Base-by-base conservation (phyloP, 2,113 vertebrate genomes). In the Coregonus clupeaformis region DNA sequence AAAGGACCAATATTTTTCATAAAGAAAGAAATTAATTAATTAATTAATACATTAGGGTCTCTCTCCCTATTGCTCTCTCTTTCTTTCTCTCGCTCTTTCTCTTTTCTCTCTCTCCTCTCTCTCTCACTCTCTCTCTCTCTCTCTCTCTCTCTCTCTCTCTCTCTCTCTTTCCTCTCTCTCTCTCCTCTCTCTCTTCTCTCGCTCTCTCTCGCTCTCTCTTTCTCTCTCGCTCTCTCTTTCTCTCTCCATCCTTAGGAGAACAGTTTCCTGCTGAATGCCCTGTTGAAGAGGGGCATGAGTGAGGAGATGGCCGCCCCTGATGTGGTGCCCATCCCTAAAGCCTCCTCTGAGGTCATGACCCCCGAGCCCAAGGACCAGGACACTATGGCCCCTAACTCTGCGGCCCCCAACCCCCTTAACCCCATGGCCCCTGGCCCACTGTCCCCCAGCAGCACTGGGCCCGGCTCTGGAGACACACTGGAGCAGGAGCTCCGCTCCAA, bases 401-500 rank as follows among this genome's bases (percentile, higher is more conserved):
- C 32, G 0, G 71, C 69, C 7, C 76, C 72, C 11, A 79, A 76
- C 77, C 77, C 83, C 22, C 68, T 71, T 29, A 75, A 30, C 45
- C 45, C 22, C 32, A 11, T 49, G 9, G 14, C 92, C 25, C 90
- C 80, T 0, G 18, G 86, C 81, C 59, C 29, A 84, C 84, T 3
- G 65, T 24, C 73, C 63, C 85, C 30, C 45, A 82, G 49, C 30
- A 84, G 69, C 62, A 63, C 42, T 0, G 80, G 74, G 22, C 73
- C 75, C 5, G 5, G 29, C 63, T 20, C 57, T 6, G 63, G 67
- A 77, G 91, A 91, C 49, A 42, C 81, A 20, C 47, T 87, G 1
- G 94, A 96, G 67, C 89, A 94, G 76, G 91, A 94, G 18, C 84
- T 92, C 25, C 94, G 90, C 59, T 94, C 87, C 78, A 93, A 92